Conservation (phyloP, 2,888 invertebrate genomes). For the Deladenus siricidicola region DNA sequence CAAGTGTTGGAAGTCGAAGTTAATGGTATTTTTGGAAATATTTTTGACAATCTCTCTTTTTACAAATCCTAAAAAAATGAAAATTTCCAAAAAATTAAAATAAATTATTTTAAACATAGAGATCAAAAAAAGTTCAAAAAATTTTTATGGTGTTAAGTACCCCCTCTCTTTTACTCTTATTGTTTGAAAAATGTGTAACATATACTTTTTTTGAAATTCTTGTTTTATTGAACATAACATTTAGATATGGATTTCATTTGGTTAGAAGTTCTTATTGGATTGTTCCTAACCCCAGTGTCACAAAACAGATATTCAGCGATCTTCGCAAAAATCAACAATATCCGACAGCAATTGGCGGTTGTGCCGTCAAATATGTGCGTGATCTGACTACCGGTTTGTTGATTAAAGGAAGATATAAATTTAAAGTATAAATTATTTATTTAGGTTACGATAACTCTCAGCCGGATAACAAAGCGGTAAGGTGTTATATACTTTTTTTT, state of each 20-base stretch:
- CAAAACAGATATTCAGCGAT: slow-evolving; percentile 40
- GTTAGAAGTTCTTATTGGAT: slow-evolving; percentile 76
- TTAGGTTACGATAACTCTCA: slow-evolving; percentile 67
- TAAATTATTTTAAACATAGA: too few species aligned
- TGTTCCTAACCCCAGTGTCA: slow-evolving; percentile 43
- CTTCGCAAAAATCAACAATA: slow-evolving; percentile 53
- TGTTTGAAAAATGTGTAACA: not conserved
- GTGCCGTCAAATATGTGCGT: slow-evolving; percentile 64
- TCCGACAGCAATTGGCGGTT: slow-evolving; percentile 56
- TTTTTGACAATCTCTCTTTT: too few species aligned
- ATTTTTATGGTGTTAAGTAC: too few species aligned
- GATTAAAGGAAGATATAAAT: not conserved
- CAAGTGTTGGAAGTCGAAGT: too few species aligned
- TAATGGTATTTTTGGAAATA: too few species aligned
- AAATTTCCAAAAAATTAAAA: too few species aligned
- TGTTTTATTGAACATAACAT: not conserved
- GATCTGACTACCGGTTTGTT: slow-evolving; percentile 71
- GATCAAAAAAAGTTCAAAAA: too few species aligned
- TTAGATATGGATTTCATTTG: slow-evolving; percentile 78
- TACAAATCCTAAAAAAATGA: too few species aligned
- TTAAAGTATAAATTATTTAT: not conserved
- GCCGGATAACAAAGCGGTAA: slow-evolving; percentile 64
- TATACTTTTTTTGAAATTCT: too few species aligned
- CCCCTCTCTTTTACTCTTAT: not conserved
- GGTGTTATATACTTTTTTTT: too few species aligned